A percentile compares a stretch with the other conserved stretches of the same genome.
Conservation (phyloP, 2,113 vertebrate species). For the Platysternon megacephalum region DNA sequence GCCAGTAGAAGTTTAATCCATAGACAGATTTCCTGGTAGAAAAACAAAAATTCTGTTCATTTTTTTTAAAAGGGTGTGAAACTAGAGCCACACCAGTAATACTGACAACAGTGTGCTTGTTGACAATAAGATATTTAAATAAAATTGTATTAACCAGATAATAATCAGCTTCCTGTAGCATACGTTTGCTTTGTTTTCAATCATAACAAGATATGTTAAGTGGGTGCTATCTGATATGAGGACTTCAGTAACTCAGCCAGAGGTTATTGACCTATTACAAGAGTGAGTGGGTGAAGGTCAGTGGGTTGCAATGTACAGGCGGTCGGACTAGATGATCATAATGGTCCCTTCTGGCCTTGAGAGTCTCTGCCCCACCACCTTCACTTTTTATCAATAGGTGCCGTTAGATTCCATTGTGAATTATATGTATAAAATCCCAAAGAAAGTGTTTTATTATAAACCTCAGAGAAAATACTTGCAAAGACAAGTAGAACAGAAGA, state of each 20-base stretch:
- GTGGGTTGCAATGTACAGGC: no score
- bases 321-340: no score
- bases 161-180: background rate
- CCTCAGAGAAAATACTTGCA: background rate
- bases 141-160: background rate
- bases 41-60: accelerated
- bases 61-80: background rate
- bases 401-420: background rate
- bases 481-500: background rate
- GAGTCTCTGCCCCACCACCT: background rate
- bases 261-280: no score
- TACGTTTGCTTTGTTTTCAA: background rate
- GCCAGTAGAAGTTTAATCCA: background rate
- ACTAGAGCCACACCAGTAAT: background rate
- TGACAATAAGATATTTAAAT: background rate
- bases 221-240: background rate
- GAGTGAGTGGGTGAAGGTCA: no score
- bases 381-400: background rate
- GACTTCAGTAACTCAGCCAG: no score
- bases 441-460: background rate
- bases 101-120: background rate
- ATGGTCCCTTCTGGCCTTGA: no score
- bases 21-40: background rate
- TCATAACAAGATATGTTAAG: background rate
- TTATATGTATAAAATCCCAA: background rate